Conservation (phyloP, 2,888 invertebrate species). For the Orthosia incerta region DNA sequence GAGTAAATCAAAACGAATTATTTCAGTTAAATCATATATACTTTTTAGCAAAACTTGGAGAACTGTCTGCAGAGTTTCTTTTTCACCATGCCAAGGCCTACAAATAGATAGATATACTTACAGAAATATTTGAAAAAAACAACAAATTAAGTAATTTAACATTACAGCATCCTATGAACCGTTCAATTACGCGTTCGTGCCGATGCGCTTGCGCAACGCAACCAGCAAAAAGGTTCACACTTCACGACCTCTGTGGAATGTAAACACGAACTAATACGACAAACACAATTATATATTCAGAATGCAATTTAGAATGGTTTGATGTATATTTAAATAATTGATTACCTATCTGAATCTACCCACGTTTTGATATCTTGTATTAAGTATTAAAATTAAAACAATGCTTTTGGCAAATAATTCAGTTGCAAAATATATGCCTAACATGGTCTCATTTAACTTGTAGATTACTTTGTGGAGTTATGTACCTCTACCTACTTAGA, state of each 20-base stretch:
- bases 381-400: conserved; percentile 10
- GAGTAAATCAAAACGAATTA: background rate
- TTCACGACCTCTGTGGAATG: conserved; percentile 60
- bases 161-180: conserved; percentile 60
- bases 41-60: background rate
- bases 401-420: background rate
- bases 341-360: background rate
- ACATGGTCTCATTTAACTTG: conserved; percentile 9
- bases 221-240: conserved; percentile 57
- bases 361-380: background rate
- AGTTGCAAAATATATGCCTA: background rate
- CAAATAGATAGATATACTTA: background rate
- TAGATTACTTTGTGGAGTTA: conserved; percentile 13
- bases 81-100: conserved; percentile 3
- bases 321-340: conserved; percentile 23
- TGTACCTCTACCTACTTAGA: background rate
- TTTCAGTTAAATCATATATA: background rate
- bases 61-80: background rate
- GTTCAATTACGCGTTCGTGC: conserved; percentile 48
- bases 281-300: conserved; percentile 50
- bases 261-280: conserved; percentile 50
- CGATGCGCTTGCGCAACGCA: conserved; percentile 50
- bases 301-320: conserved; percentile 35
- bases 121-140: conserved; percentile 37
- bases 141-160: conserved; percentile 48